These are phyloP conservation scores for Amblyopsis hoosieri DNA, from an alignment of 2,797 vertebrate species.

Conservation along the genomic window DNA sequence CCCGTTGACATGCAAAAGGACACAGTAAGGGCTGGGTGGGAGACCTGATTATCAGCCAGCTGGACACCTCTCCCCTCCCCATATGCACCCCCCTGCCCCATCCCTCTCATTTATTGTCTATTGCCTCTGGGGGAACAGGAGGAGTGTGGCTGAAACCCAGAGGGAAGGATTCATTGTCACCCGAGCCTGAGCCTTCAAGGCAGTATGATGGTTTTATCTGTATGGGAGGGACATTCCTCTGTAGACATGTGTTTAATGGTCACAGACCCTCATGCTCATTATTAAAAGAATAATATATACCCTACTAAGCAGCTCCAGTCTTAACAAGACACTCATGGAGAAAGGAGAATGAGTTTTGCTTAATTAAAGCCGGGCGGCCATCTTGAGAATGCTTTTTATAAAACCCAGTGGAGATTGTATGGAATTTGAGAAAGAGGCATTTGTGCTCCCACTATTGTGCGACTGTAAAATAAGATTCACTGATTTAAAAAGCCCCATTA, in stretches of 20 bases:
- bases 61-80: conserved; percentile 27
- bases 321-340: conserved; percentile 28
- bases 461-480: conserved; percentile 5
- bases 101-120: conserved; percentile 47
- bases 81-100: background rate
- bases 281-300: conserved; percentile 23
- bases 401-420: conserved; percentile 7
- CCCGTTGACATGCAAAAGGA: conserved; percentile 46
- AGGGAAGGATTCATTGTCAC: conserved; percentile 11
- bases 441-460: conserved; percentile 8
- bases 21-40: conserved; percentile 36
- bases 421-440: conserved; percentile 4
- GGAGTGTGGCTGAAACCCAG: conserved; percentile 17
- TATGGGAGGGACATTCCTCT: conserved; percentile 3
- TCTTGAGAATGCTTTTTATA: conserved; percentile 44
- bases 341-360: conserved; percentile 44
- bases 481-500: background rate
- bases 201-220: conserved; percentile 4
- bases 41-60: conserved; percentile 67
- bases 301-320: conserved; percentile 20
- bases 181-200: conserved; percentile 14
- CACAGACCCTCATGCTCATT: conserved; percentile 19
- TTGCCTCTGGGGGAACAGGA: conserved; percentile 32
- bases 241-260: background rate
- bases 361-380: conserved; percentile 44